phyloP scores from a whole-genome alignment of 2,888 invertebrate species.

The Eupithecia inturbata region DNA sequence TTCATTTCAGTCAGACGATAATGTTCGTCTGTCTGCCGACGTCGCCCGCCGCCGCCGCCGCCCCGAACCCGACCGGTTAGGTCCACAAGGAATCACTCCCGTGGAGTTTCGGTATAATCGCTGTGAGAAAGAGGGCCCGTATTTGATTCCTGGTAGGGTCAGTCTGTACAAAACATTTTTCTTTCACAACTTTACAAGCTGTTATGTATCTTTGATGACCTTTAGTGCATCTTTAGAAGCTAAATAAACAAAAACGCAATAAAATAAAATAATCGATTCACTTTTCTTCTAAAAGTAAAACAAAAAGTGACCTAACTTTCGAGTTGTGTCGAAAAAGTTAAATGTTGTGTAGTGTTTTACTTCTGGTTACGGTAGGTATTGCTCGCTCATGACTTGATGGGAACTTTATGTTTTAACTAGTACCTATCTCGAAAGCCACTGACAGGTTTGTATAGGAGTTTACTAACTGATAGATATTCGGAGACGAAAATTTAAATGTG shows the following conservation, averaged over 20 bases:
- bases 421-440: background rate
- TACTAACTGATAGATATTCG: background rate
- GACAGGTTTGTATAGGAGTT: background rate
- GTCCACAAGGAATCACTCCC: slow-evolving; percentile 17
- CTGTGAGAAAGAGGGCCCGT: slow-evolving; percentile 7
- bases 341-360: background rate
- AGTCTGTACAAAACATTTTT: background rate
- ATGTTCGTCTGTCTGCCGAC: slow-evolving; percentile 10
- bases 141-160: slow-evolving; percentile 8
- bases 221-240: background rate
- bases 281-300: background rate
- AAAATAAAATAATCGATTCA: background rate
- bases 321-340: background rate
- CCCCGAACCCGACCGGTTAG: slow-evolving; percentile 20
- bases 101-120: slow-evolving; percentile 19
- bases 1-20: slow-evolving; percentile 20
- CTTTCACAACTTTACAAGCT: background rate
- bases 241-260: background rate
- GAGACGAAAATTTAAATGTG: slow-evolving; percentile 3
- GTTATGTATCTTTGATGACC: background rate
- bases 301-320: background rate
- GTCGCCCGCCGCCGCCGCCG: background rate
- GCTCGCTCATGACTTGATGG: background rate
- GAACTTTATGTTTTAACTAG: background rate
- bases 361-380: background rate